Conservation (phyloP, 1,140 invertebrate species). For the Drosophila willistoni region DNA sequence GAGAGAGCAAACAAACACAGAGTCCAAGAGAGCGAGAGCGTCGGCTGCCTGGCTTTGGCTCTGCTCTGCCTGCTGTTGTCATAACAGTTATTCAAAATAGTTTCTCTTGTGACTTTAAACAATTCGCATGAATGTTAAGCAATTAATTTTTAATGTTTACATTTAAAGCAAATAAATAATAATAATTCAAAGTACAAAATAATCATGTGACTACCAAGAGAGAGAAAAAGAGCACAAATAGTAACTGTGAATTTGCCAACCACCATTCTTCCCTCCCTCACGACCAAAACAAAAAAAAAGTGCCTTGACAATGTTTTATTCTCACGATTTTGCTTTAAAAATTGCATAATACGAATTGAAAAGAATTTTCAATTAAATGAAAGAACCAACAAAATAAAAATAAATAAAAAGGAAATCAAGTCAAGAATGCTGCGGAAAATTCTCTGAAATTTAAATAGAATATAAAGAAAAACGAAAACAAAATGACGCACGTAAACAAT, state of each 20-base stretch:
- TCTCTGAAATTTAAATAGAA: slow-evolving; percentile 34
- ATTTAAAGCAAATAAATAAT: slow-evolving; percentile 18
- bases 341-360: slow-evolving; percentile 65
- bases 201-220: slow-evolving; percentile 57
- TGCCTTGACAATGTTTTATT: slow-evolving; percentile 62
- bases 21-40: slow-evolving; percentile 15
- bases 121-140: slow-evolving; percentile 73
- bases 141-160: slow-evolving; percentile 67
- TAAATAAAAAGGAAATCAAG: neutral
- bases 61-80: slow-evolving; percentile 15
- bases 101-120: slow-evolving; percentile 66
- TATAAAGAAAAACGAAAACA: slow-evolving; percentile 36
- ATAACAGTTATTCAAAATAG: slow-evolving; percentile 52
- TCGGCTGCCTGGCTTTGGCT: neutral
- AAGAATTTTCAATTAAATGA: slow-evolving; percentile 41
- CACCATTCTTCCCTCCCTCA: slow-evolving; percentile 12
- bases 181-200: slow-evolving; percentile 30
- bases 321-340: slow-evolving; percentile 36
- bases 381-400: slow-evolving; percentile 20
- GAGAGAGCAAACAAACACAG: slow-evolving; percentile 12
- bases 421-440: slow-evolving; percentile 29
- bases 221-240: slow-evolving; percentile 2
- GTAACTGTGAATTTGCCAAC: slow-evolving; percentile 7
- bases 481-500: slow-evolving; percentile 77
- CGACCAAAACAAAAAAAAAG: slow-evolving; percentile 38